Conservation (phyloP, 2,113 vertebrate genomes). For the Thamnophis sirtalis region DNA sequence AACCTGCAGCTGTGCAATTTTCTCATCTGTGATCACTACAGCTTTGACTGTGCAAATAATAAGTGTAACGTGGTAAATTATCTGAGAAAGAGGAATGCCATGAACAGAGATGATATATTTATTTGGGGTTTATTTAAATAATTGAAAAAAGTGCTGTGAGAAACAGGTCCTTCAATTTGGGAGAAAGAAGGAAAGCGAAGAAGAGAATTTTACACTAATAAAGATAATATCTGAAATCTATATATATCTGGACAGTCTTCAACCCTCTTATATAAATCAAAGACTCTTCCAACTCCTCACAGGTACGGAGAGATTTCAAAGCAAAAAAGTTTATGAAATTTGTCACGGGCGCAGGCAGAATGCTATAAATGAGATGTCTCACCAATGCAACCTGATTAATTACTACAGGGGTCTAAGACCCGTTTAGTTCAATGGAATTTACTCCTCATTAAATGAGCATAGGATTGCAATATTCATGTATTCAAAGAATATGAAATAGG, state of each 20-base stretch:
- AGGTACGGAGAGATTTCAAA: not conserved
- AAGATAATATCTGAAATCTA: slow-evolving; percentile 17
- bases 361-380: not conserved
- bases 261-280: slow-evolving; percentile 11
- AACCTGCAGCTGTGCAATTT: slow-evolving; percentile 16
- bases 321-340: not conserved
- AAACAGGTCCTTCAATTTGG: slow-evolving; percentile 48
- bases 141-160: slow-evolving; percentile 52
- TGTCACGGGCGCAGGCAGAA: not conserved
- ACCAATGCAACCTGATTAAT: not conserved
- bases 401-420: not conserved
- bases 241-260: not conserved
- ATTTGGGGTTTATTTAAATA: slow-evolving; percentile 39
- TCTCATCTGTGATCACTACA: slow-evolving; percentile 31
- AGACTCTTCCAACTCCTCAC: not conserved
- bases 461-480: not conserved
- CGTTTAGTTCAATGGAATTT: not conserved
- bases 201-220: slow-evolving; percentile 24
- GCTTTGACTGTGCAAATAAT: slow-evolving; percentile 44
- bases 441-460: not conserved
- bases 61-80: slow-evolving; percentile 53
- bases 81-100: slow-evolving; percentile 50
- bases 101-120: slow-evolving; percentile 21
- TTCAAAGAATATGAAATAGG: not conserved
- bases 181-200: slow-evolving; percentile 33